Conservation (phyloP, 1,140 invertebrate species). For the Leptopilina boulardi region DNA sequence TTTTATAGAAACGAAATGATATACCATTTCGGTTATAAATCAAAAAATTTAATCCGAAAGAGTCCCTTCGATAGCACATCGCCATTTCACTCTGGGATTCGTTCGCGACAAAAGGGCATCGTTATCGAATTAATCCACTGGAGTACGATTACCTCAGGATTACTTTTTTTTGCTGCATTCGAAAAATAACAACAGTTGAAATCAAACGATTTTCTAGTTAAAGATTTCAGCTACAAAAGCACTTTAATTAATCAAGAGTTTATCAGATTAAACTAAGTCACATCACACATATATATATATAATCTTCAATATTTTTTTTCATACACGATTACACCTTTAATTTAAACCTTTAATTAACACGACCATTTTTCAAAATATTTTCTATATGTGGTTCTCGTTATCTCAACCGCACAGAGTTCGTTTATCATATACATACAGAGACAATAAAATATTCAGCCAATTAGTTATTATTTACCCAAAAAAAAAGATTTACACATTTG, state of each 20-base stretch:
- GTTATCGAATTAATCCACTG: constrained; percentile 23
- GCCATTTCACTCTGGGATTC: constrained; percentile 41
- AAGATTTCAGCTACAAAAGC: background rate
- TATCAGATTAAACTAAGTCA: background rate
- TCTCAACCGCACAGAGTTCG: background rate
- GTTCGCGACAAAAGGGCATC: constrained; percentile 15
- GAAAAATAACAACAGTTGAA: constrained; percentile 16
- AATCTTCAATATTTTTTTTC: background rate
- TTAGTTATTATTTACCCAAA: too few species aligned
- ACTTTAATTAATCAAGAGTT: constrained; percentile 16
- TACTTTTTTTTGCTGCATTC: constrained; percentile 17
- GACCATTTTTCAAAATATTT: background rate
- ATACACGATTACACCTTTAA: background rate
- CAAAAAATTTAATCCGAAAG: constrained; percentile 61
- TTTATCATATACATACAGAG: too few species aligned
- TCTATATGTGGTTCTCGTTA: background rate
- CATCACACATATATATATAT: background rate
- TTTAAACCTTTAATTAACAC: constrained; percentile 1
- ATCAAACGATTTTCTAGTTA: background rate
- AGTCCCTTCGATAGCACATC: constrained; percentile 46
- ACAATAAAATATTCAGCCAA: too few species aligned
- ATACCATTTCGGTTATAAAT: constrained; percentile 56
- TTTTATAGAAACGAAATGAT: constrained; percentile 45
- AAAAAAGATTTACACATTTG: too few species aligned
- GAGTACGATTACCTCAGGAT: constrained; percentile 33